Percentiles rank a stretch among this genome's conserved stretches.
Conservation (phyloP, 2,888 invertebrate genomes). For the Drosophila merina region DNA sequence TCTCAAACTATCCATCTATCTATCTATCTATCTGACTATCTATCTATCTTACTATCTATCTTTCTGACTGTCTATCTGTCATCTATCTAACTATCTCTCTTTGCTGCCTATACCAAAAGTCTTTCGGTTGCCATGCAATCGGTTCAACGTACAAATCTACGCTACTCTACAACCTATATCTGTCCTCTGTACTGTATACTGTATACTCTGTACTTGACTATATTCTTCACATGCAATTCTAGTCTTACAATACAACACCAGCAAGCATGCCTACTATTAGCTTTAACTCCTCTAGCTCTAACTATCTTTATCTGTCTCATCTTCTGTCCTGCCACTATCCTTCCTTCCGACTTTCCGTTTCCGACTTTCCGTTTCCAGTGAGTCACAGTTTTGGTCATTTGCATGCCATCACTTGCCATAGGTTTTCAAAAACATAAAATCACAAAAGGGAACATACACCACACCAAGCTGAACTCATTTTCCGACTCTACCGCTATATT, state of each 20-base stretch:
- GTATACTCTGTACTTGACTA: slow-evolving; percentile 38
- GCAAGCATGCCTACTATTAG: slow-evolving; percentile 53
- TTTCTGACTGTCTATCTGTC: slow-evolving; percentile 29
- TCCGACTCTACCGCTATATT: slow-evolving; percentile 48
- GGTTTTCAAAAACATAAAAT: slow-evolving; percentile 52
- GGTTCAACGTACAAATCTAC: slow-evolving; percentile 60
- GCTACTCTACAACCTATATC: slow-evolving; percentile 26
- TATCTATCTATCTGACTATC: slow-evolving; percentile 23
- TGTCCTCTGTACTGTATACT: slow-evolving; percentile 22
- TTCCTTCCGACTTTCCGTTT: slow-evolving; percentile 21
- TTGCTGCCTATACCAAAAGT: slow-evolving; percentile 70
- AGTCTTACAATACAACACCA: slow-evolving; percentile 77
- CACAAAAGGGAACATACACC: slow-evolving; percentile 39
- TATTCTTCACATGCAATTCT: slow-evolving; percentile 78
- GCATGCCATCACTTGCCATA: slow-evolving; percentile 84
- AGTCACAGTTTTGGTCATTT: slow-evolving; percentile 81
- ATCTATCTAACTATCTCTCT: slow-evolving; percentile 30
- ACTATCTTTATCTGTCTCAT: slow-evolving; percentile 41
- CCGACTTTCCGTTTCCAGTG: slow-evolving; percentile 36
- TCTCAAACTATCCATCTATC: background rate
- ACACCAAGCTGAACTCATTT: slow-evolving; percentile 71
- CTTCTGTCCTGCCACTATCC: slow-evolving; percentile 31
- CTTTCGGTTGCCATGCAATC: slow-evolving; percentile 68
- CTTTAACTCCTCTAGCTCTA: slow-evolving; percentile 62
- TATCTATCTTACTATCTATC: slow-evolving; percentile 23